These are phyloP conservation scores for Lithobates pipiens DNA, from an alignment of 2,797 vertebrate species.

Conservation along the genomic window DNA sequence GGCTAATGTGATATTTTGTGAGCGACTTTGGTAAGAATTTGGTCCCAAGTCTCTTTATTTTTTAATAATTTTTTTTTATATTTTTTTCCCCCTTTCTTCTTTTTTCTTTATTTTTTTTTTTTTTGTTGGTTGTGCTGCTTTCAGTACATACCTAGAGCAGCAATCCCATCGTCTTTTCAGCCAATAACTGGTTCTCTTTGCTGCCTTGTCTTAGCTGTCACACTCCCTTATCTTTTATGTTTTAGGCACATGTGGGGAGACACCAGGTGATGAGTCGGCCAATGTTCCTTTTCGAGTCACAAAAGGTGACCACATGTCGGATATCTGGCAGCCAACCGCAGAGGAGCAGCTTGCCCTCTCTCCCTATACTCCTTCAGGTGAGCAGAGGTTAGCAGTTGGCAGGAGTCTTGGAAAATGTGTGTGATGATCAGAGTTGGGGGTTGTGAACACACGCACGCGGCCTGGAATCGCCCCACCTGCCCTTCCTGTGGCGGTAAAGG, in stretches of 20 bases:
- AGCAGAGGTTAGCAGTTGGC: neutral
- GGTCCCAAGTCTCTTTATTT: too few species aligned
- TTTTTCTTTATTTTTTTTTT: too few species aligned
- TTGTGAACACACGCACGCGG: neutral
- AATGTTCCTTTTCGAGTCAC: constrained; percentile 2
- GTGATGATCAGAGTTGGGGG: too few species aligned
- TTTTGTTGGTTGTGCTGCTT: too few species aligned
- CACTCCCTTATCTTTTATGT: neutral
- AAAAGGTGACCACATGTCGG: neutral
- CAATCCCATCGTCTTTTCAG: too few species aligned
- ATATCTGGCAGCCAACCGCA: constrained; percentile 47
- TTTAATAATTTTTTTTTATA: too few species aligned
- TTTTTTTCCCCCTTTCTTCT: too few species aligned
- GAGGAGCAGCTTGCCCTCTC: constrained; percentile 35
- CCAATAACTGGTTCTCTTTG: too few species aligned
- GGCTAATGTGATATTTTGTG: too few species aligned
- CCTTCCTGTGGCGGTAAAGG: neutral
- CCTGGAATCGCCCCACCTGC: neutral
- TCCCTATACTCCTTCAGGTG: constrained; percentile 19
- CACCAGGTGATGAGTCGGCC: constrained; percentile 2
- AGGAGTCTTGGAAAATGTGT: neutral
- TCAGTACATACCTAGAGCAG: too few species aligned
- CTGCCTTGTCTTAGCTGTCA: neutral
- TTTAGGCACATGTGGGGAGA: constrained; percentile 31
- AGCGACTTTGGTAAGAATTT: too few species aligned